Evolutionary conservation across 2,888 invertebrate genomes (phyloP).

Genomic region (Drosophila ezoana): DNA sequence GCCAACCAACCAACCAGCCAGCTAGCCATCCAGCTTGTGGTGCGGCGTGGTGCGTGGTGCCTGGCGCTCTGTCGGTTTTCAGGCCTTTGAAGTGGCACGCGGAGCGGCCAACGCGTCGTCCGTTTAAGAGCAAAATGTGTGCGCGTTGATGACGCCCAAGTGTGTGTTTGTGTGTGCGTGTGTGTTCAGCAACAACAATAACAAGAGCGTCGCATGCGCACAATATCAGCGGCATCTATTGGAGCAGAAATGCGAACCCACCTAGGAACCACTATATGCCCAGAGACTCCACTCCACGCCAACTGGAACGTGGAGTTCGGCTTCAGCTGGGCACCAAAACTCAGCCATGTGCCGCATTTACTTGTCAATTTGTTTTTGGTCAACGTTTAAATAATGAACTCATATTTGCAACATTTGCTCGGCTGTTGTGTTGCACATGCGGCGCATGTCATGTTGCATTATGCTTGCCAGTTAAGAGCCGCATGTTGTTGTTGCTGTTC

Average conservation of each 20-base stretch:
- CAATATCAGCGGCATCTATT: conserved; percentile 69
- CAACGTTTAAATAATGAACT: conserved; percentile 83
- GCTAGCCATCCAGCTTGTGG: conserved; percentile 11
- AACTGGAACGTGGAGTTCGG: conserved; percentile 14
- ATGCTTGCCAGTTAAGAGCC: conserved; percentile 51
- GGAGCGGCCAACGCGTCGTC: conserved; percentile 66
- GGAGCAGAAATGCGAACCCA: conserved; percentile 78
- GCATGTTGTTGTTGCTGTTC: conserved; percentile 16
- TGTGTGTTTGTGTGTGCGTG: conserved; percentile 12
- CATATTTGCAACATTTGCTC: conserved; percentile 78
- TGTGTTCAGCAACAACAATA: conserved; percentile 32
- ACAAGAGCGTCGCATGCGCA: conserved; percentile 59
- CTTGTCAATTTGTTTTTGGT: conserved; percentile 83
- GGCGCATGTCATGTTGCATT: conserved; percentile 82
- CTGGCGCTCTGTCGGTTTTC: conserved; percentile 65
- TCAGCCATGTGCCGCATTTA: conserved; percentile 75
- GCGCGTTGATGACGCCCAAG: conserved; percentile 73
- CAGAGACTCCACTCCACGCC: conserved; percentile 37
- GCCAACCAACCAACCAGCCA: conserved; percentile 16
- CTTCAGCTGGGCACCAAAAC: conserved; percentile 42
- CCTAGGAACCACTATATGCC: conserved; percentile 55
- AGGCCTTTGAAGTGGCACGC: conserved; percentile 74
- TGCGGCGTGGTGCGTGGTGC: conserved; percentile 58
- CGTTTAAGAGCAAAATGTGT: conserved; percentile 72
- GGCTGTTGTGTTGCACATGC: conserved; percentile 75